These are phyloP conservation scores for Drosophila sucinea DNA, from an alignment of 1,140 invertebrate genomes.

Conservation along the genomic window DNA sequence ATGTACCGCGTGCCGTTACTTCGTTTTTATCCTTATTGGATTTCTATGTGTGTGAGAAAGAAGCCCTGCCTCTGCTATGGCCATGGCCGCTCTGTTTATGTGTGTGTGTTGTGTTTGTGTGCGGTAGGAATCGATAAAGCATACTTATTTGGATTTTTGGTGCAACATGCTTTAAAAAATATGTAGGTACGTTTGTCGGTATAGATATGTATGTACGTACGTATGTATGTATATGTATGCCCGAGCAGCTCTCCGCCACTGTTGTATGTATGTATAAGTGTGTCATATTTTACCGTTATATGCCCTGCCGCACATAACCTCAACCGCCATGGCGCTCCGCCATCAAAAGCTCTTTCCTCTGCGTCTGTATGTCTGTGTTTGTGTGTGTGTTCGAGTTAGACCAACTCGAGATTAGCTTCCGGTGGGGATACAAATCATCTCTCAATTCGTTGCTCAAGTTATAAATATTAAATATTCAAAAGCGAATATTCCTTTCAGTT, in stretches of 20 bases:
- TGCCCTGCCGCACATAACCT: slow-evolving; percentile 56
- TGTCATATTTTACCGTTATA: slow-evolving; percentile 52
- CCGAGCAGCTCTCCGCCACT: slow-evolving; percentile 12
- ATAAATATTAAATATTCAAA: slow-evolving; percentile 81
- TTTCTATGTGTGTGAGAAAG: slow-evolving; percentile 44
- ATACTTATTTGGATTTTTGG: slow-evolving; percentile 78
- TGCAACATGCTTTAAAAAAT: slow-evolving; percentile 76
- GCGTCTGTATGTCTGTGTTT: slow-evolving; percentile 19
- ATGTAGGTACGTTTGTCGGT: slow-evolving; percentile 22
- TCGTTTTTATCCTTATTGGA: slow-evolving; percentile 69
- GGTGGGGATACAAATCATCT: slow-evolving; percentile 79
- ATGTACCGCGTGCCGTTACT: slow-evolving; percentile 54
- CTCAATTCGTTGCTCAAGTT: slow-evolving; percentile 78
- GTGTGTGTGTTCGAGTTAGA: slow-evolving; percentile 52
- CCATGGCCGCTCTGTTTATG: slow-evolving; percentile 23
- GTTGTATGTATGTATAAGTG: slow-evolving; percentile 23
- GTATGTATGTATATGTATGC: slow-evolving; percentile 15
- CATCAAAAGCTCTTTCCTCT: slow-evolving; percentile 48
- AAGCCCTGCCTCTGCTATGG: slow-evolving; percentile 15
- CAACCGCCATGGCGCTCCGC: slow-evolving; percentile 52
- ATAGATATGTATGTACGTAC: slow-evolving; percentile 20
- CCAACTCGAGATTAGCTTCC: slow-evolving; percentile 78
- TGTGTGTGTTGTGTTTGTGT: slow-evolving; percentile 26
- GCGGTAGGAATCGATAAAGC: slow-evolving; percentile 71
- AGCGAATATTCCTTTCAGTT: slow-evolving; percentile 34